A percentile compares a stretch with the other conserved stretches of the same genome.
phyloP scores from a whole-genome alignment of 2,113 vertebrate genomes.

The Solea senegalensis region DNA sequence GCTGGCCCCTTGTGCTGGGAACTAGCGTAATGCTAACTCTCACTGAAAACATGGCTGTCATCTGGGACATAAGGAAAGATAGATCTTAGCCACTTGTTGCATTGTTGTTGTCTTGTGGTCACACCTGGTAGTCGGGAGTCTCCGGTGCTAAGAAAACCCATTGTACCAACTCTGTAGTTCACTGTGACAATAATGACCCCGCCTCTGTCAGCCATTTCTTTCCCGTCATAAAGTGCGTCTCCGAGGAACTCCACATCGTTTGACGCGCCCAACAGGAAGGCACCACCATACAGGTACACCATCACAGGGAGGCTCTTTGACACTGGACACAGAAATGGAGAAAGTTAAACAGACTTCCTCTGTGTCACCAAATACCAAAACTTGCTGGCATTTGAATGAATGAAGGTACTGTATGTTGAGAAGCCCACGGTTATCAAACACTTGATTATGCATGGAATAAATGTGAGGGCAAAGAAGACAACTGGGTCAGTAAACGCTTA shows the following conservation, averaged over 20 bases:
- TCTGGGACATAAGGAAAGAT: no score
- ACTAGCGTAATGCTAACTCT: no score
- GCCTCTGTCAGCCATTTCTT: slow-evolving; percentile 68
- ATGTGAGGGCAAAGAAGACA: no score
- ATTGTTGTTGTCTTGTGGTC: not conserved
- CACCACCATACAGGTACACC: slow-evolving; percentile 73
- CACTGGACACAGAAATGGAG: slow-evolving; percentile 31
- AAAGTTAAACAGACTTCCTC: not conserved
- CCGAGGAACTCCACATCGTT: slow-evolving; percentile 63
- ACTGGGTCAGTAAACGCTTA: no score
- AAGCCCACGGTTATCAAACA: no score
- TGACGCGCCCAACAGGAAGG: slow-evolving; percentile 73
- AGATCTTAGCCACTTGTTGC: no score
- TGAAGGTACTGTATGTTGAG: no score
- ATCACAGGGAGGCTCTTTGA: slow-evolving; percentile 65
- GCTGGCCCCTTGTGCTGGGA: no score
- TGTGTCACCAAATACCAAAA: no score
- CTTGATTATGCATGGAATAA: no score
- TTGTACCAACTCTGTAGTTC: slow-evolving; percentile 72
- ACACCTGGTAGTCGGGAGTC: slow-evolving; percentile 67
- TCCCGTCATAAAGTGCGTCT: slow-evolving; percentile 71
- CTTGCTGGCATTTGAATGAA: no score
- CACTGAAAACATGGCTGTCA: no score
- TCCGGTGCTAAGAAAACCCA: slow-evolving; percentile 73
- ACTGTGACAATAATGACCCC: slow-evolving; percentile 67